Conservation (phyloP, 2,113 vertebrate species). For the Perca schrenkii region DNA sequence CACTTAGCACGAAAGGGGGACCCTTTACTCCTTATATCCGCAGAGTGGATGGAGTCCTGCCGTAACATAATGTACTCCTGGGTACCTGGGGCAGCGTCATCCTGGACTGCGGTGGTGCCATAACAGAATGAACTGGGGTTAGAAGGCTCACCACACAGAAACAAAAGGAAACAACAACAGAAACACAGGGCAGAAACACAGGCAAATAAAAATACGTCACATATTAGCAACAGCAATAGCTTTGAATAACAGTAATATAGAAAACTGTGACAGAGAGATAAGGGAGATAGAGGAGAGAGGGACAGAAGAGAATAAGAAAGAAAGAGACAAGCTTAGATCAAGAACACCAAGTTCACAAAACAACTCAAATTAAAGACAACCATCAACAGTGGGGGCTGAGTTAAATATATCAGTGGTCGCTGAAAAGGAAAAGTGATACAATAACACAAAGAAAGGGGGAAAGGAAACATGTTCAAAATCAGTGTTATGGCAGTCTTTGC, state of each 20-base stretch:
- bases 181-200: constrained; percentile 58
- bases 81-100: constrained; percentile 99
- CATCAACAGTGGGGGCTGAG: constrained; percentile 21
- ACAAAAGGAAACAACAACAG: constrained; percentile 65
- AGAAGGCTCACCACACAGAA: constrained; percentile 75
- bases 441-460: constrained; percentile 48
- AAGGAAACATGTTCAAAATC: constrained; percentile 23
- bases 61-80: constrained; percentile 99
- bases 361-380: constrained; percentile 57
- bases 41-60: constrained; percentile 99
- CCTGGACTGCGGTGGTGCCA: constrained; percentile 98
- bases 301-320: constrained; percentile 18
- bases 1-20: constrained; percentile 99
- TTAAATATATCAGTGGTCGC: constrained; percentile 28
- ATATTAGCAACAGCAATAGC: constrained; percentile 37
- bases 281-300: constrained; percentile 39
- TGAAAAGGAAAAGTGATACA: constrained; percentile 63
- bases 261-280: constrained; percentile 22
- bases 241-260: constrained; percentile 41
- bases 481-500: constrained; percentile 50
- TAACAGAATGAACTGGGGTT: constrained; percentile 99
- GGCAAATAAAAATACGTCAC: constrained; percentile 70
- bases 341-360: constrained; percentile 63
- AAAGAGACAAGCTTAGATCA: constrained; percentile 33
- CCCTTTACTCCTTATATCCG: constrained; percentile 99